Evolutionary conservation across 2,797 vertebrate species (phyloP).

Genomic region (Myripristis jacobus): DNA sequence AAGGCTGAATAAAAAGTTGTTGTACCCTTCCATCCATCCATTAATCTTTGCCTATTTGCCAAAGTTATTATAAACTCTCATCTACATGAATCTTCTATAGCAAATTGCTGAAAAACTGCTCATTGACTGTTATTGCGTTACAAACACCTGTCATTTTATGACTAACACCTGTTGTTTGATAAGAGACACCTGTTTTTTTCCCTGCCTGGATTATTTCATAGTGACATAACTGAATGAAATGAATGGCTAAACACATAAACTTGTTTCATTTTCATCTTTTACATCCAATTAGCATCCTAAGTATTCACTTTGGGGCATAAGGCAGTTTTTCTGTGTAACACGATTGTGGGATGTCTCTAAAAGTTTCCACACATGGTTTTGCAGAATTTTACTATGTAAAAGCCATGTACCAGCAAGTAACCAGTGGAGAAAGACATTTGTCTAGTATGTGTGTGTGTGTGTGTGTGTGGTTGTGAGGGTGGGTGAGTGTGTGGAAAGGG

Average conservation of each 20-base stretch:
- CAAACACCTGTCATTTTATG: constrained; percentile 65
- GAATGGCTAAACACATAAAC: constrained; percentile 42
- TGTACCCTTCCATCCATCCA: constrained; percentile 9
- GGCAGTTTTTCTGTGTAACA: background rate
- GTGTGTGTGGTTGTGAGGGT: too few species aligned
- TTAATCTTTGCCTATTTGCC: constrained; percentile 8
- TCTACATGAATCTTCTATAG: constrained; percentile 43
- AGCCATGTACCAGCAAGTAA: too few species aligned
- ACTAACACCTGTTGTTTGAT: constrained; percentile 68
- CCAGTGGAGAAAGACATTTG: too few species aligned
- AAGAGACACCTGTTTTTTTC: constrained; percentile 62
- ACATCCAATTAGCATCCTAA: constrained; percentile 15
- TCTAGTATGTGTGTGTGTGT: too few species aligned
- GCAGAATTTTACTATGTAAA: too few species aligned
- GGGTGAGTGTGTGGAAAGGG: too few species aligned
- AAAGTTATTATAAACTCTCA: constrained; percentile 22
- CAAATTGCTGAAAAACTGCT: constrained; percentile 53
- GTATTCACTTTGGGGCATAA: background rate
- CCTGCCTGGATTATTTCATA: constrained; percentile 45
- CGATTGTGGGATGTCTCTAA: too few species aligned
- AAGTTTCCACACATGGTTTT: too few species aligned
- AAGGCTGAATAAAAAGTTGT: background rate
- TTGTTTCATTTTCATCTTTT: constrained; percentile 29
- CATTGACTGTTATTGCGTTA: constrained; percentile 41
- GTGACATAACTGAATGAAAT: constrained; percentile 47